Evolutionary conservation across 1,140 invertebrate genomes (phyloP), one percentile per base, ranked within the genome.

Genomic region (Adoxophyes honmai): DNA sequence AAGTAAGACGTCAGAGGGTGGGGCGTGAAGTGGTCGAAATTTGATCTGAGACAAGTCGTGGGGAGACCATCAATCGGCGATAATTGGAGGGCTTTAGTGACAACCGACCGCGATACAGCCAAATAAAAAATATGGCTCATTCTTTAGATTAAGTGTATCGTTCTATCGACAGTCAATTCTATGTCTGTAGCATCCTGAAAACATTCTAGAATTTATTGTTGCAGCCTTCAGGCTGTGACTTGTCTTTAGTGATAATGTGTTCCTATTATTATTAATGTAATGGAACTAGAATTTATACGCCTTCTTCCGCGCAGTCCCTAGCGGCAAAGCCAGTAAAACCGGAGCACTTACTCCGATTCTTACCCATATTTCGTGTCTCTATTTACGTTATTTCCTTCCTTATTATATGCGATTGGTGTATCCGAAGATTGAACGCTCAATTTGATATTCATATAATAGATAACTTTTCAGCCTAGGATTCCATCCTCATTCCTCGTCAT

Each of bases 61-160:
- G 78, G 60, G 73, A 66, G 60, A 60, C 73, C 73, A 81, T 83
- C 78, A 83, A 84, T 85, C 80, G 81, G 58, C 55, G 61, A 77
- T 86, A 86, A 87, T 87, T 87, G 81, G 78, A 73, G 65, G 74
- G 64, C 59, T 78, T 60, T 67, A 65, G 70, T 75, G 75, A 76
- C 83, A 66, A 68, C 59, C 62, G 69, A 63, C 55, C 58, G 65
- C 64, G 74, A 79, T 79, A 75, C 37, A 34, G 35, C 21, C 55
- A 61, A 61, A 56, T 59, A 48, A 48, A 48, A 48, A 48, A 48
- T 48, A 48, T 48, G 42, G 21, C 10, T 11, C 21, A 48, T 48
- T 48, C 42, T 48, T 48, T 48, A 28, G 21, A 48, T 48, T 48
- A 48, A 48, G 18, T 48, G 42, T 48, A 48, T 48, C 42, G 4